Evolutionary conservation across 1,140 invertebrate genomes (phyloP), one percentile per base, ranked within the genome.

Genomic region (Anoplophora glabripennis): DNA sequence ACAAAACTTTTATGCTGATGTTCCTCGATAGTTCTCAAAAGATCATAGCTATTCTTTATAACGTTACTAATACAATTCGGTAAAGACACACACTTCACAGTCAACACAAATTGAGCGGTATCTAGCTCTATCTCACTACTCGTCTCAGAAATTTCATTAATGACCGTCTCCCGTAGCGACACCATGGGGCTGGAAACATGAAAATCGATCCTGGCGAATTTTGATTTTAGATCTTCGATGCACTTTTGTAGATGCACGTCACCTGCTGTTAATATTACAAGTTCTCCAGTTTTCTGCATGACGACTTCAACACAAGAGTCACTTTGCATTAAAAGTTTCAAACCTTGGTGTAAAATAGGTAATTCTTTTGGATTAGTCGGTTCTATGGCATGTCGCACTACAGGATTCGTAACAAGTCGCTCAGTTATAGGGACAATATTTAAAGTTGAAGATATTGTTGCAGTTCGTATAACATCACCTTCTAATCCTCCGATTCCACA

Each of bases 221-320:
- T 84, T 44, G 79, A 78, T 67, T 83, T 83, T 8, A 99, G 79
- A 79, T 96, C 93, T 66, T 92, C 86, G 1, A 96, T 72, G 80
- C 98, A 99, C 67, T 94, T 87, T 73, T 98, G 91, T 35, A 99
- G 79, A 80, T 99, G 98, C 7, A 99, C 93, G 80, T 99, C 96
- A 0, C 98, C 98, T 7, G 96, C 90, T 0, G 96, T 98, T 3
- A 93, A 85, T n/a, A 99, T 79, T 1, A 99, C 92, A 73, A 97
- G 89, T 76, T 99, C 96, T 0, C 98, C 98, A 7, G 87, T 96
- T 70, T 97, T 92, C 78, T 96, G 93, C 9, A 96, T 79, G 7
- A 90, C 79, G 3, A 96, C 90, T 72, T 94, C 84, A 0, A 96
- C 94, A 78, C 93, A 95, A 1, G 93, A 88, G 78, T 99, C 96